A percentile compares a stretch with the other conserved stretches of the same genome.
Conservation (phyloP, 1,140 invertebrate species). For the Temnothorax curvispinosus region DNA sequence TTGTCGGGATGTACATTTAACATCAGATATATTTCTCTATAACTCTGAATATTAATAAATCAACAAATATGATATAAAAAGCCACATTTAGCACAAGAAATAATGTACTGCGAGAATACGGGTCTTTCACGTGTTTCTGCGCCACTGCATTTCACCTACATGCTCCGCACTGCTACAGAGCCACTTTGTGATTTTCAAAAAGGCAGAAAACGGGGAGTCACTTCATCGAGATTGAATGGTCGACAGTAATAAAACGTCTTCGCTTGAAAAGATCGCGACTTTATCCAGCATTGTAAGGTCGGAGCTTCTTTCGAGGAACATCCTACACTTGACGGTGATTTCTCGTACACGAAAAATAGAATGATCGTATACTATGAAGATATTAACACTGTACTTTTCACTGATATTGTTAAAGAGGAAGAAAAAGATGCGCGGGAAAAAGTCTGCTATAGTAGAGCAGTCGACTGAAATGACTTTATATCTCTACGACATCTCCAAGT, state of each 20-base stretch:
- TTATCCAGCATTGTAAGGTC: conserved; percentile 52
- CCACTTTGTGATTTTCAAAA: conserved; percentile 51
- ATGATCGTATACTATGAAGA: conserved; percentile 48
- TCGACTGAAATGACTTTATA: conserved; percentile 67
- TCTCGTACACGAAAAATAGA: conserved; percentile 52
- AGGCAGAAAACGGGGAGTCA: conserved; percentile 30
- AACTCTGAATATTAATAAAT: not conserved
- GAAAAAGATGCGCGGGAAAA: conserved; percentile 53
- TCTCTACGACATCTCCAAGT: conserved; percentile 49
- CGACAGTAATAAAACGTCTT: conserved; percentile 62
- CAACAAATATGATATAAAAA: not conserved
- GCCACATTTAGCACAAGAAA: not conserved
- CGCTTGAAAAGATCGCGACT: conserved; percentile 62
- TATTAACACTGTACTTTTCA: conserved; percentile 49
- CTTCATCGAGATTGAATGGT: conserved; percentile 65
- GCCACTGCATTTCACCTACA: conserved; percentile 35
- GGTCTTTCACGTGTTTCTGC: not conserved
- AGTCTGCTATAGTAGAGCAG: conserved; percentile 61
- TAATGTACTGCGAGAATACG: not conserved
- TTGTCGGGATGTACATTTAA: not conserved
- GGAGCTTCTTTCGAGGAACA: conserved; percentile 20
- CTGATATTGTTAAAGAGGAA: conserved; percentile 42
- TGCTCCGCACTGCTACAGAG: not conserved
- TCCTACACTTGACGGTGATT: conserved; percentile 48
- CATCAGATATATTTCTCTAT: not conserved